Base-by-base conservation (phyloP, 2,888 invertebrate genomes). In the Nudaria mundana region DNA sequence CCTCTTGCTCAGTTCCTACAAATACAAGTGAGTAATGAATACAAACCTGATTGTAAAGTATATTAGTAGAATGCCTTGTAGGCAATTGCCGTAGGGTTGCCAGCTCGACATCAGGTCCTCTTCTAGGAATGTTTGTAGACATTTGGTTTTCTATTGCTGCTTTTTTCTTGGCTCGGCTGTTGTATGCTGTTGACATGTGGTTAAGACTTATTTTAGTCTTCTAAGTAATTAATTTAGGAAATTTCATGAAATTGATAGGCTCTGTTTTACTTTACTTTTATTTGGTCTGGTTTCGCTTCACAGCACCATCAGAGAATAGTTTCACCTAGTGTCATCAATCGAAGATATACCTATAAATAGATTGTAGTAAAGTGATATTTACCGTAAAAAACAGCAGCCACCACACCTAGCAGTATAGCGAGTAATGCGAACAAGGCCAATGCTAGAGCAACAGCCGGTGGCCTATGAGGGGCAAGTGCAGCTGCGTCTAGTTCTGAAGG, bases 21-120 rank as follows among this genome's bases (percentile, higher is more conserved):
- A n/a, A n/a, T n/a, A n/a, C n/a, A n/a, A n/a, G n/a, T n/a, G n/a
- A n/a, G n/a, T n/a, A n/a, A n/a, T n/a, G n/a, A 6, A 85, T 77
- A 2, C 86, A 83, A 40, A 92, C 86, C 75, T 84, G 85, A 40
- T 89, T 94, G 68, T 98, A 98, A 3, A 98, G 86, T 32, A 95
- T 93, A 67, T 97, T 97, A 10, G 93, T 93, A 41, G 94, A 94
- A 67, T 97, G 95, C 31, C 96, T 91, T 47, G 95, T 94, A 0
- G 97, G 97, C 13, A 97, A 91, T 66, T 97, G 95, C 41, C 97
- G 90, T 37, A 98, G 81, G 0, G 94, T 96, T 1, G 97, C 97
- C 35, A 98, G 84, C 71, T 98, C 98, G 0, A 95, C 92, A 66
- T 97, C 96, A 3, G 93, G 93, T 8, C 91, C 90, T 56, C 91